phyloP scores from a whole-genome alignment of 2,113 vertebrate species.

The Nyctibius bracteatus region DNA sequence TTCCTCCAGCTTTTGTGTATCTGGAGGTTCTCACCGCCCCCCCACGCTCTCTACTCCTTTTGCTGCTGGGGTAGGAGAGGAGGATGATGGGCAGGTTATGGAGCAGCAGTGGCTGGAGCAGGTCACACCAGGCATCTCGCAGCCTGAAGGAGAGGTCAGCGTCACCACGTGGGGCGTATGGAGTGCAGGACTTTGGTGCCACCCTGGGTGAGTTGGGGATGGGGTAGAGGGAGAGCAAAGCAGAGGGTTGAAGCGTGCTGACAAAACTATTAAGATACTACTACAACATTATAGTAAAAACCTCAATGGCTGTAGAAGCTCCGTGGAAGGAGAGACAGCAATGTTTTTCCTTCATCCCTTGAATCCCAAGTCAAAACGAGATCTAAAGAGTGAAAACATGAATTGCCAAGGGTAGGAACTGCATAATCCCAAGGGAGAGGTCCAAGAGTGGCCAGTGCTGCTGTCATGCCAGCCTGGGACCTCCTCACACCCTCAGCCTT shows the following conservation, averaged over 20 bases:
- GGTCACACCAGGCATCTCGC: background rate
- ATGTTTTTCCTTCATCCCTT: background rate
- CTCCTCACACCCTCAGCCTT: background rate
- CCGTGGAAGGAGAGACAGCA: background rate
- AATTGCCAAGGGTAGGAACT: background rate
- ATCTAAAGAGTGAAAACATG: background rate
- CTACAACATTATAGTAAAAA: background rate
- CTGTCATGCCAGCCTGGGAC: background rate
- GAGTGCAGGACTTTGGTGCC: background rate
- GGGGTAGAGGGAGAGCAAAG: background rate
- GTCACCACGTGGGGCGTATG: background rate
- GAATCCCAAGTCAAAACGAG: background rate
- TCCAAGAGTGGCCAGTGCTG: accelerated
- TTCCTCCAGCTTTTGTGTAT: slow-evolving; percentile 69
- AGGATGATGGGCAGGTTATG: background rate
- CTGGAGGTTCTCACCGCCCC: slow-evolving; percentile 59
- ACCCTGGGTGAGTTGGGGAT: background rate
- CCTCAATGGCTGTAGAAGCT: background rate
- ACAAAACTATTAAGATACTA: background rate
- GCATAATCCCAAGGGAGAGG: background rate
- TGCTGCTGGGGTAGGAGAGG: background rate
- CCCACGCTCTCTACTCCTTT: background rate
- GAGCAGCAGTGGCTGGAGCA: background rate
- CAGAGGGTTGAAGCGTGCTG: background rate
- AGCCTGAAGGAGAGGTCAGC: background rate